Percentiles rank a stretch among this genome's conserved stretches.
Conservation (phyloP, 2,113 vertebrate genomes). For the Antennarius striatus region DNA sequence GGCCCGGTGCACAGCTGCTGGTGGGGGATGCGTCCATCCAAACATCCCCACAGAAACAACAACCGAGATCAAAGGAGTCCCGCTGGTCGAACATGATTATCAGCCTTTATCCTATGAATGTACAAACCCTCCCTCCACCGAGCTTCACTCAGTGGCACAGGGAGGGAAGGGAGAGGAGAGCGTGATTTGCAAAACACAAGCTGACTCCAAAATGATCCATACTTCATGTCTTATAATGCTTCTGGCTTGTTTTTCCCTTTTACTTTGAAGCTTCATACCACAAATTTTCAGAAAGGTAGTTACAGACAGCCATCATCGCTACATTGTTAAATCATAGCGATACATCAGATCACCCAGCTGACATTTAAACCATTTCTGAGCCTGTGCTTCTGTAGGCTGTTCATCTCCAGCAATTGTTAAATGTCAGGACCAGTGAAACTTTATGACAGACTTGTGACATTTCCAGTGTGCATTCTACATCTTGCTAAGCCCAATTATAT, state of each 20-base stretch:
- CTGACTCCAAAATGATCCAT: conserved; percentile 41
- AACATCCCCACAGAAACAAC: conserved; percentile 54
- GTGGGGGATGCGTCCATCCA: conserved; percentile 60
- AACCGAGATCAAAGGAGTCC: conserved; percentile 73
- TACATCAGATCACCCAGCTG: conserved; percentile 9
- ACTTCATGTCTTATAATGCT: conserved; percentile 20
- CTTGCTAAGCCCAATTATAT: neutral
- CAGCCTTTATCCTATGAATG: conserved; percentile 54
- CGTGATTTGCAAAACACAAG: conserved; percentile 44
- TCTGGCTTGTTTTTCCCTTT: conserved; percentile 9
- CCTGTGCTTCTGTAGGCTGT: neutral
- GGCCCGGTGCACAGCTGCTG: conserved; percentile 54
- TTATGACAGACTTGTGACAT: conserved; percentile 1
- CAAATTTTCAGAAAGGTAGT: conserved; percentile 3
- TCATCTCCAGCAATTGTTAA: conserved; percentile 6
- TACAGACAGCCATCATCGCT: neutral
- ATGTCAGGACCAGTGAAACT: conserved; percentile 11
- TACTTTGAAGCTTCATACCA: neutral
- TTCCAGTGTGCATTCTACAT: conserved; percentile 7
- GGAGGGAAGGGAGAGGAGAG: conserved; percentile 33
- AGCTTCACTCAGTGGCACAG: conserved; percentile 48
- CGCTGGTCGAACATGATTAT: conserved; percentile 60
- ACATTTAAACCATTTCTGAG: conserved; percentile 14
- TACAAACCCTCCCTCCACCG: conserved; percentile 52
- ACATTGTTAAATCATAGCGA: conserved; percentile 4